These are phyloP conservation scores for Protaetia brevitarsis DNA, from an alignment of 1,140 invertebrate genomes.

Conservation along the genomic window DNA sequence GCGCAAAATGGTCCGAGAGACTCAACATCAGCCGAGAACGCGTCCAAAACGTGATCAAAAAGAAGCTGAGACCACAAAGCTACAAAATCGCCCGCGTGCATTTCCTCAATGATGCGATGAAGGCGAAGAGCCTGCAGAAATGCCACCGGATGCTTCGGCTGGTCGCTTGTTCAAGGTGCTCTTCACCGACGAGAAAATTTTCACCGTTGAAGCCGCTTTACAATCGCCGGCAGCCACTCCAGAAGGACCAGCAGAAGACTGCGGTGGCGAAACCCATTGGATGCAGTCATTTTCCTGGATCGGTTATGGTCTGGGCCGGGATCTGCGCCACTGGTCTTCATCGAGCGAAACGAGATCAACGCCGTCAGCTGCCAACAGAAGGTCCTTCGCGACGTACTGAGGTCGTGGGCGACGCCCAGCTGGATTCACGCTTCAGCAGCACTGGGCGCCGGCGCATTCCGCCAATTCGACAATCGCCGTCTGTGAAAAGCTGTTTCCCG, in stretches of 20 bases:
- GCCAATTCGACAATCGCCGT: background rate
- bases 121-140: too few relatives aligned
- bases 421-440: background rate
- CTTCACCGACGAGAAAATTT: background rate
- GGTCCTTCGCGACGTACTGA: too few relatives aligned
- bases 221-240: background rate
- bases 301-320: background rate
- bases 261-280: background rate
- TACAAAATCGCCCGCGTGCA: too few relatives aligned
- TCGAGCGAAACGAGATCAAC: background rate
- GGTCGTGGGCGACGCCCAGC: background rate
- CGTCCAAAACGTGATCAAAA: too few relatives aligned
- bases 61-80: too few relatives aligned
- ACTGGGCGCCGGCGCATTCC: background rate
- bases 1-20: too few relatives aligned
- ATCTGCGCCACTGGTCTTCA: background rate
- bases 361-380: background rate
- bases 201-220: too few relatives aligned
- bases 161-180: background rate
- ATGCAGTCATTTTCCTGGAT: background rate
- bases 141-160: too few relatives aligned
- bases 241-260: background rate
- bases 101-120: too few relatives aligned
- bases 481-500: background rate
- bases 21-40: too few relatives aligned